A percentile compares a stretch with the other conserved stretches of the same genome.
phyloP scores from a whole-genome alignment of 2,113 vertebrate genomes.

The Emydocephalus ijimae region DNA sequence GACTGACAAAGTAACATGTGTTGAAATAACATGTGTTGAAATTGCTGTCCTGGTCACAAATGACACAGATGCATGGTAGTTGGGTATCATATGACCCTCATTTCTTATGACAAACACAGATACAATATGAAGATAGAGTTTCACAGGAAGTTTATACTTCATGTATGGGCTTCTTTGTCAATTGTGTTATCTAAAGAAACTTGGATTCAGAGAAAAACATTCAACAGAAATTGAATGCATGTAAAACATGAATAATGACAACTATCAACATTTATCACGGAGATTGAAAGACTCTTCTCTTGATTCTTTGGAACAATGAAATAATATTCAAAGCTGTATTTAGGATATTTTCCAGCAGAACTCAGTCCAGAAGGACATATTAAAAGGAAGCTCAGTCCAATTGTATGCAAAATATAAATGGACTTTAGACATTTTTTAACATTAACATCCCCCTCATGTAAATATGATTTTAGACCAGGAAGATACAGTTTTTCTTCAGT shows the following conservation, averaged over 20 bases:
- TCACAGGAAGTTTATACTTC: neutral
- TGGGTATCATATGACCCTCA: neutral
- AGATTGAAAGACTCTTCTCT: constrained; percentile 1
- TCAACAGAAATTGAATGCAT: neutral
- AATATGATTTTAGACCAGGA: neutral
- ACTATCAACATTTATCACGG: constrained; percentile 48
- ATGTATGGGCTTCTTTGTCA: neutral
- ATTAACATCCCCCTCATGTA: neutral
- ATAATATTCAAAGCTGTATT: neutral
- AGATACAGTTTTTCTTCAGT: neutral
- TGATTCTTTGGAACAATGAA: neutral
- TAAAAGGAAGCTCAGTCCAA: neutral
- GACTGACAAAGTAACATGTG: neutral
- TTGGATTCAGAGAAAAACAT: neutral
- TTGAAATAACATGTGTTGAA: neutral
- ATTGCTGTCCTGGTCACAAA: neutral
- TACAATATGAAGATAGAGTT: neutral
- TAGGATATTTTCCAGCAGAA: neutral
- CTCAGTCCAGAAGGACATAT: accelerated
- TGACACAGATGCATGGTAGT: neutral
- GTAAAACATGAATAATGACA: constrained; percentile 20
- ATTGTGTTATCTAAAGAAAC: neutral
- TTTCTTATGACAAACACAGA: neutral
- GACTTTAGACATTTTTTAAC: neutral
- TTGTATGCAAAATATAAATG: neutral